phyloP scores from a whole-genome alignment of 2,888 invertebrate genomes.

The Cecidostiba fungosa region DNA sequence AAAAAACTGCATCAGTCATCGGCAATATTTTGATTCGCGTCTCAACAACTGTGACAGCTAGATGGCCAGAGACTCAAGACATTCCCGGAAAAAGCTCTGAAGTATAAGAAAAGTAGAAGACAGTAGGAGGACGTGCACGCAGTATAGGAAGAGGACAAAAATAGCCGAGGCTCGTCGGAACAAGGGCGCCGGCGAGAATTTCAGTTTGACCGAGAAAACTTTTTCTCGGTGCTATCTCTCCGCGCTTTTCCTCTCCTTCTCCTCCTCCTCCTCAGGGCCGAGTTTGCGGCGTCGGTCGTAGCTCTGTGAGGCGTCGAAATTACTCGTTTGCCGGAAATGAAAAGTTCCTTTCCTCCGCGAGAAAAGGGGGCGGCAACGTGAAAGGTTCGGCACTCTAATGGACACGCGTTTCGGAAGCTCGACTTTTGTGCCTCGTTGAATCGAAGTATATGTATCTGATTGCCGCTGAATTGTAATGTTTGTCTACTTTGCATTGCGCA shows the following conservation, averaged over 20 bases:
- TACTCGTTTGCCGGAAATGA: slow-evolving; percentile 62
- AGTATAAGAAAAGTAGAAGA: background rate
- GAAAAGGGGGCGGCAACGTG: background rate
- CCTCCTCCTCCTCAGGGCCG: background rate
- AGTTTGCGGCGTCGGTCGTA: slow-evolving; percentile 16
- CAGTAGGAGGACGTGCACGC: background rate
- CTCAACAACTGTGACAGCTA: slow-evolving; percentile 25
- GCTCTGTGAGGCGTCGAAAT: slow-evolving; percentile 51
- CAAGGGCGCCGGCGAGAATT: slow-evolving; percentile 32
- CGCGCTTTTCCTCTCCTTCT: background rate
- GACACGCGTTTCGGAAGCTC: slow-evolving; percentile 47
- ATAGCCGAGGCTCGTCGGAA: slow-evolving; percentile 1
- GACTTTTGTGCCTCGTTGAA: slow-evolving; percentile 39
- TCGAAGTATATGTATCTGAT: slow-evolving; percentile 29
- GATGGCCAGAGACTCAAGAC: background rate
- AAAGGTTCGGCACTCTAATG: slow-evolving; percentile 19
- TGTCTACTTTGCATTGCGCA: background rate
- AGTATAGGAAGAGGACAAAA: slow-evolving; percentile 6
- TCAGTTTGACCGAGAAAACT: slow-evolving; percentile 59
- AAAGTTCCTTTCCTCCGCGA: slow-evolving; percentile 50
- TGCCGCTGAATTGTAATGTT: background rate
- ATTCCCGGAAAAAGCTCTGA: slow-evolving; percentile 2
- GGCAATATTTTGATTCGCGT: slow-evolving; percentile 21
- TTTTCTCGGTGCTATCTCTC: slow-evolving; percentile 45
- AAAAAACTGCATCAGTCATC: background rate